Evolutionary conservation across 2,888 invertebrate genomes (phyloP).

Genomic region (Podotricha telesiphe): DNA sequence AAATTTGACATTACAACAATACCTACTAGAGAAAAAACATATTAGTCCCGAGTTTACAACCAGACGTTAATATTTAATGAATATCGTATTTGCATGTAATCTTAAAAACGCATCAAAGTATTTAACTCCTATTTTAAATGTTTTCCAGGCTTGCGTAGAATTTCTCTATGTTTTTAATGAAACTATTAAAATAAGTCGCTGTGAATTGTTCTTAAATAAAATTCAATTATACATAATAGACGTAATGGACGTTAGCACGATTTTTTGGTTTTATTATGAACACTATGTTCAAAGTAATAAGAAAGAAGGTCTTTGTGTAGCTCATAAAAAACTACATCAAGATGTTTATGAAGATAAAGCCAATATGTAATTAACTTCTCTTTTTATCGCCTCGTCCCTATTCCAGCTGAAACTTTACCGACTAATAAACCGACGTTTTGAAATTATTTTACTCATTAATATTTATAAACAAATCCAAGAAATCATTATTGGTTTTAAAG

Average conservation of each 20-base stretch:
- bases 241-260: conserved; percentile 21
- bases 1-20: conserved; percentile 16
- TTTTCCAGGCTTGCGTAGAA: neutral
- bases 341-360: conserved; percentile 39
- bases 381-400: conserved; percentile 41
- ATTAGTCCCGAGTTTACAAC: neutral
- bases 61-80: neutral
- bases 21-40: neutral
- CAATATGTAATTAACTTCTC: conserved; percentile 40
- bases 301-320: conserved; percentile 19
- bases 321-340: conserved; percentile 38
- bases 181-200: conserved; percentile 23
- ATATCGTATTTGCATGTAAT: neutral
- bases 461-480: conserved; percentile 23
- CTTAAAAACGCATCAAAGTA: neutral
- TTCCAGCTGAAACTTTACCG: conserved; percentile 37
- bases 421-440: conserved; percentile 35
- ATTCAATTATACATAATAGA: conserved; percentile 26
- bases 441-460: conserved; percentile 37
- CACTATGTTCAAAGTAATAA: conserved; percentile 27
- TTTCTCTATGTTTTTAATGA: conserved; percentile 18
- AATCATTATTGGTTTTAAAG: conserved; percentile 6
- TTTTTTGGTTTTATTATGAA: conserved; percentile 10
- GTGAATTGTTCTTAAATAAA: conserved; percentile 25
- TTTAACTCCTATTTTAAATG: neutral